Base-by-base conservation (phyloP, 2,888 invertebrate species). In the Chloromyia formosa region DNA sequence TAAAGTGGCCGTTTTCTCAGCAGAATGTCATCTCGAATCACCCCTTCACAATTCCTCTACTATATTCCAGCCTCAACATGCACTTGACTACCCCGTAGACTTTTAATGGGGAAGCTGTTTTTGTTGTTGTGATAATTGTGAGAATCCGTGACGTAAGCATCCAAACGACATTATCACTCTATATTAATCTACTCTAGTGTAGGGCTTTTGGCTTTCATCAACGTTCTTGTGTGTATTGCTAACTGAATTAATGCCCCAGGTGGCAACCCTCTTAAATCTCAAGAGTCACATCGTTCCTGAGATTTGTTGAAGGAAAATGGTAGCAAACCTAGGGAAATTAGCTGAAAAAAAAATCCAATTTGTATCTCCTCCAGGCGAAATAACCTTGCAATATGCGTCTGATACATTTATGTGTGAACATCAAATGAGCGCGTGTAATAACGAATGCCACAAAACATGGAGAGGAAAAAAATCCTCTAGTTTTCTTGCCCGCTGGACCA, bases 81-180 rank as follows among this genome's bases (percentile, higher is more conserved):
- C 54, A 69, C 68, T 69, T 40, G 71, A 71, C 56, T 35, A 71
- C 71, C 66, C 66, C 66, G 27, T 18, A 35, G 53, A 35, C 16
- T 69, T n/a, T 54, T 7, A 18, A 71, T 40, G 71, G 71, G 71
- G 71, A 69, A 69, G 69, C 54, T 69, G 42, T n/a, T 5, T n/a
- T 16, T 54, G 12, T 16, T 35, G 20, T 4, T 69, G 20, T 16
- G n/a, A n/a, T 7, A 27, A 45, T 53, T 54, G 14, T 45, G 42
- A 66, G 35, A 40, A 7, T 35, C 40, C 23, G 71, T 71, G 71
- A 71, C 71, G 71, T 71, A 71, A 71, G 71, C 71, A 54, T 23
- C 27, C 69, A 10, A 53, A 69, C 69, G 66, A 45, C 22, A 69
- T 69, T 53, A 69, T 40, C 35, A 18, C 40, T 40, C 56, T 18